Evolutionary conservation across 2,888 invertebrate genomes (phyloP).

Genomic region (Leucophora obtusa): DNA sequence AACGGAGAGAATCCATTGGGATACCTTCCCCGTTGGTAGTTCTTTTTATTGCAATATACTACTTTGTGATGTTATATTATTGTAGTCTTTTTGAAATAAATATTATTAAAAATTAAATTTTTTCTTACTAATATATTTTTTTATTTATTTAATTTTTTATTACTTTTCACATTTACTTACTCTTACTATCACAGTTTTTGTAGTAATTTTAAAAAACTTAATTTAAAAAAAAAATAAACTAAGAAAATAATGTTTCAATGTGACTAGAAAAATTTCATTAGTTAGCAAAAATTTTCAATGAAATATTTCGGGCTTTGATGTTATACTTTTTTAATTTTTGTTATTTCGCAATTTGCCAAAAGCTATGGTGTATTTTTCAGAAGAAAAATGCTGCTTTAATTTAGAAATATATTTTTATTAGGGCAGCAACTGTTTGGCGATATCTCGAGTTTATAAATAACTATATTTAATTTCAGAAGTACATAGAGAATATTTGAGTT

Average conservation of each 20-base stretch:
- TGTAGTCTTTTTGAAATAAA: not conserved
- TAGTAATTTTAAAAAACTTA: not conserved
- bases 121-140: not conserved
- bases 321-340: not conserved
- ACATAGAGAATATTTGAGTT: too few species aligned
- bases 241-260: not conserved
- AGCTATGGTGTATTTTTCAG: not conserved
- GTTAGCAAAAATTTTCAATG: not conserved
- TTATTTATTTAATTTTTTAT: not conserved
- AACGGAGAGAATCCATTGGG: too few species aligned
- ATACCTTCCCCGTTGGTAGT: too few species aligned
- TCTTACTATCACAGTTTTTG: not conserved
- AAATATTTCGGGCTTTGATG: conserved; percentile 5
- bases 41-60: too few species aligned
- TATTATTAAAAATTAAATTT: not conserved
- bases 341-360: not conserved
- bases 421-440: too few species aligned
- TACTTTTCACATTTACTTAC: not conserved
- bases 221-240: not conserved
- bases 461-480: too few species aligned
- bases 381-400: not conserved
- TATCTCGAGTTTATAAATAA: too few species aligned
- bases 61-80: not conserved
- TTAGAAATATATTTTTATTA: not conserved
- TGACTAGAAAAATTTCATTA: not conserved